phyloP scores from a whole-genome alignment of 2,113 vertebrate genomes.

The Bothrops jararaca region DNA sequence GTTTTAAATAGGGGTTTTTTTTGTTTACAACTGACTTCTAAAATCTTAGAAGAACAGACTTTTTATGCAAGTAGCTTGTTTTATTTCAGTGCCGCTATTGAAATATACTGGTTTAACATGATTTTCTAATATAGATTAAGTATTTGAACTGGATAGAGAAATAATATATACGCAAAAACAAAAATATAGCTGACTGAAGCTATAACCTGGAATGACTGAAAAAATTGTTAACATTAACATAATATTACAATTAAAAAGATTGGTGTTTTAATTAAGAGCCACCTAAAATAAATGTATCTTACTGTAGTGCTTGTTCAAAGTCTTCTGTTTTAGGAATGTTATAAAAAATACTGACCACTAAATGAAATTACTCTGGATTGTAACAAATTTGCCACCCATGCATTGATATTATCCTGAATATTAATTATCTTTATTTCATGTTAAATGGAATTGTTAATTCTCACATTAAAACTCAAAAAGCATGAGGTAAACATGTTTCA shows the following conservation, averaged over 20 bases:
- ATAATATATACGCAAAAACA: background rate
- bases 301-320: background rate
- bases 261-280: background rate
- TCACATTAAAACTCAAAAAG: background rate
- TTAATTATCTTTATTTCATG: background rate
- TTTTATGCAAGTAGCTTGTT: background rate
- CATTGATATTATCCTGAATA: background rate
- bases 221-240: background rate
- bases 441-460: background rate
- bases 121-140: background rate
- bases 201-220: background rate
- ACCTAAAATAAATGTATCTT: background rate
- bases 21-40: background rate
- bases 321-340: background rate
- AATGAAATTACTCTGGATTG: background rate
- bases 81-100: background rate
- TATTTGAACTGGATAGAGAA: background rate
- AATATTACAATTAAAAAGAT: background rate
- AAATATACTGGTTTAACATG: background rate
- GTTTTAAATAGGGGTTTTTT: background rate
- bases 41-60: background rate
- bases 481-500: slow-evolving; percentile 15
- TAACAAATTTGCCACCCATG: background rate
- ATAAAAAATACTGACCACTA: slow-evolving; percentile 2
- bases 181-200: background rate